Conservation (phyloP, 1,140 invertebrate genomes). For the Ceratina japonica region DNA sequence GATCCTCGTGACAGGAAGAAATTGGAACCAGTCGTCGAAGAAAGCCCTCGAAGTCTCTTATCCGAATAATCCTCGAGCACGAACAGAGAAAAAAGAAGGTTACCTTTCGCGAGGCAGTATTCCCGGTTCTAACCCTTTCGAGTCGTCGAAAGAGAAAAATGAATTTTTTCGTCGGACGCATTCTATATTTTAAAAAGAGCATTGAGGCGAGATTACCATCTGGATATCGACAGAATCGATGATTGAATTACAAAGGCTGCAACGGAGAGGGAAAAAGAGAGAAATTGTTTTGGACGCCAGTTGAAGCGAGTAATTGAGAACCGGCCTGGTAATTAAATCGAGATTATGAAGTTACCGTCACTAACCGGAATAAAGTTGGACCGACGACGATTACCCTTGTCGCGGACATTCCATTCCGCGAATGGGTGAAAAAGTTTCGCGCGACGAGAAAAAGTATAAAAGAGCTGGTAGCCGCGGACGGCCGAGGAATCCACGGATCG, state of each 20-base stretch:
- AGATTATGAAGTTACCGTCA: slow-evolving; percentile 24
- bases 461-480: not conserved
- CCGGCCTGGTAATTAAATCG: slow-evolving; percentile 20
- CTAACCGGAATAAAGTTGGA: slow-evolving; percentile 28
- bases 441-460: not conserved
- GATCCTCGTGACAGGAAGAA: not conserved
- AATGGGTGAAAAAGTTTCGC: slow-evolving; percentile 3
- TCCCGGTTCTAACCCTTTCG: not conserved
- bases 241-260: slow-evolving; percentile 3
- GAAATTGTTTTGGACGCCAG: not conserved
- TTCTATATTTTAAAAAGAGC: not conserved
- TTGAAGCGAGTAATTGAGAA: slow-evolving; percentile 24
- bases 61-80: not conserved
- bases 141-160: not conserved
- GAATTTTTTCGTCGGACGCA: too few relatives aligned
- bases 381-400: not conserved
- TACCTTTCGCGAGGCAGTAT: not conserved
- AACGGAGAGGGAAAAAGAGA: not conserved
- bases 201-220: not conserved
- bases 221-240: not conserved
- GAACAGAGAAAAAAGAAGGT: not conserved
- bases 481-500: slow-evolving; percentile 24
- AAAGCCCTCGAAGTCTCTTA: not conserved
- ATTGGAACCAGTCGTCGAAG: slow-evolving; percentile 3
- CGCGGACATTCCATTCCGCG: not conserved